Conservation (phyloP, 2,888 invertebrate species). For the Corythucha ciliata region DNA sequence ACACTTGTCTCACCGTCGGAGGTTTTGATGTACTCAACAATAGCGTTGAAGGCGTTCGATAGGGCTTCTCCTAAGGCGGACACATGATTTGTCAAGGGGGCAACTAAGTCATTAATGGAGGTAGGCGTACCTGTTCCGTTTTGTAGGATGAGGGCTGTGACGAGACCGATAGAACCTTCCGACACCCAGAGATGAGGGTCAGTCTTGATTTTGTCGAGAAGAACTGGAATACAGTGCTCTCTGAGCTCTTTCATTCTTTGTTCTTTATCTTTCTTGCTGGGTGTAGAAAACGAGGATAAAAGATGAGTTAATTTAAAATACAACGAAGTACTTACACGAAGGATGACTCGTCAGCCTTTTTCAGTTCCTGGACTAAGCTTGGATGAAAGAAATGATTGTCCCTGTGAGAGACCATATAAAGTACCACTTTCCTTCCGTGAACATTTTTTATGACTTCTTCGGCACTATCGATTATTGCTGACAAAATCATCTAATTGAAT, state of each 20-base stretch:
- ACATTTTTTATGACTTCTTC: constrained; percentile 63
- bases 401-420: constrained; percentile 78
- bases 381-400: constrained; percentile 77
- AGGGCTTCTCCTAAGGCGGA: not conserved
- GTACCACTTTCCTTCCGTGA: constrained; percentile 75
- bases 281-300: constrained; percentile 13
- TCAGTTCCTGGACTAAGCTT: constrained; percentile 59
- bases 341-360: constrained; percentile 53
- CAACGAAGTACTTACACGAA: constrained; percentile 14
- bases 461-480: constrained; percentile 57
- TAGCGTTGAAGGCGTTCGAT: not conserved
- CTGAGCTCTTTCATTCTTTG: constrained; percentile 59
- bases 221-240: constrained; percentile 51
- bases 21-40: constrained; percentile 15
- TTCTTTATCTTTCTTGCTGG: constrained; percentile 59
- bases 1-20: constrained; percentile 45
- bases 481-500: constrained; percentile 45
- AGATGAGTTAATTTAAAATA: not conserved
- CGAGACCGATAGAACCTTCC: constrained; percentile 55
- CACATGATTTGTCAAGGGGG: not conserved
- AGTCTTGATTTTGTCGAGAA: constrained; percentile 49
- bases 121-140: constrained; percentile 46
- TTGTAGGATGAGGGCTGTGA: constrained; percentile 61
- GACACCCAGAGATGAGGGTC: constrained; percentile 59
- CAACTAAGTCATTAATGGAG: not conserved